Percentiles rank a stretch among this genome's conserved stretches.
Evolutionary conservation across 2,797 vertebrate genomes (phyloP).

Genomic region (Paratrypauchen microcephalus): DNA sequence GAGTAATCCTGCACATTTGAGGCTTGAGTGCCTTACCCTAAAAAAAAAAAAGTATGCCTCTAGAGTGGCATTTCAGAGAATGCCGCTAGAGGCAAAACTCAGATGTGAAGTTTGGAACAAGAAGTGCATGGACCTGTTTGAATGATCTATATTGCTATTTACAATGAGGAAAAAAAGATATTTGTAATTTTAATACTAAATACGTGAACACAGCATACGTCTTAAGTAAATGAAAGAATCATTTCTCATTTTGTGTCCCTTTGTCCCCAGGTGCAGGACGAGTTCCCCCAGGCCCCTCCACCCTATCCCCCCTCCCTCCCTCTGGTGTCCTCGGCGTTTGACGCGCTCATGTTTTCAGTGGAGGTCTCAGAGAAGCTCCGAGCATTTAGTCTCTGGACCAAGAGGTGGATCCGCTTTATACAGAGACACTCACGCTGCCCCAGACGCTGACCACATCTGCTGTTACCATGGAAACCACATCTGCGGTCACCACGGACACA

Average conservation of each 20-base stretch:
- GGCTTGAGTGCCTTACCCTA: no score
- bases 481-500: neutral
- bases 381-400: conserved; percentile 50
- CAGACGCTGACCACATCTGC: conserved; percentile 4
- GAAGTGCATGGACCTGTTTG: no score
- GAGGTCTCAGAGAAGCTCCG: conserved; percentile 53
- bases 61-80: no score
- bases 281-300: neutral
- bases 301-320: conserved; percentile 40
- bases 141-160: no score
- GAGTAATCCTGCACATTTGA: no score
- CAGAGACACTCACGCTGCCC: neutral
- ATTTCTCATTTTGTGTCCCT: neutral
- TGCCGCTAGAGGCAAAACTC: no score
- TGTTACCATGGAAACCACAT: neutral
- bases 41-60: no score
- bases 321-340: conserved; percentile 39
- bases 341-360: conserved; percentile 35
- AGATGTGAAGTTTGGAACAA: no score
- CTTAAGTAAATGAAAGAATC: neutral
- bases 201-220: no score
- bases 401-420: conserved; percentile 33
- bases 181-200: no score
- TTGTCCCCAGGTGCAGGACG: conserved; percentile 26
- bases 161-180: no score